These are phyloP conservation scores for Hymenopus coronatus DNA, from an alignment of 2,888 invertebrate genomes.

Conservation along the genomic window DNA sequence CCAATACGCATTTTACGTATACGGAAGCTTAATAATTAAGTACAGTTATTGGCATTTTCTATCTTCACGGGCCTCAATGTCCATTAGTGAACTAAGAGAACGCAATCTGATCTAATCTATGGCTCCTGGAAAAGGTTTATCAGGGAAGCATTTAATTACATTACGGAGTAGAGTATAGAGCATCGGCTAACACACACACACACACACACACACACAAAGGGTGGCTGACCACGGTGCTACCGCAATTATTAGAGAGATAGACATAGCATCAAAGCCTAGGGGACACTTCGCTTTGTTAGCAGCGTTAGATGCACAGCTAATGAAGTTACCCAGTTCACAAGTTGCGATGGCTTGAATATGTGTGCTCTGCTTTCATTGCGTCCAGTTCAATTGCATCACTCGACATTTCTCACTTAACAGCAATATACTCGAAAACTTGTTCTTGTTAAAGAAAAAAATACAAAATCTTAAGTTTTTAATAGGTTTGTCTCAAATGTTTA, in stretches of 20 bases:
- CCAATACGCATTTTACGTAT: too few species aligned
- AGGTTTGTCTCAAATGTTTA: too few species aligned
- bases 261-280: not conserved
- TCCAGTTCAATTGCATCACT: not conserved
- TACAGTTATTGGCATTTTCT: too few species aligned
- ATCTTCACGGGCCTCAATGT: too few species aligned
- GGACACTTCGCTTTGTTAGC: not conserved
- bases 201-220: not conserved
- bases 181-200: too few species aligned
- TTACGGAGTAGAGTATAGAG: not conserved
- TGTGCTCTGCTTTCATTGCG: not conserved
- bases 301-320: not conserved
- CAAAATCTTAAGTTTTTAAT: too few species aligned
- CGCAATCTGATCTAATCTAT: too few species aligned
- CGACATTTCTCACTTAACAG: not conserved
- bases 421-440: not conserved
- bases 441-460: not conserved
- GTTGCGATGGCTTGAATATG: not conserved
- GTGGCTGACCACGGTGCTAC: not conserved
- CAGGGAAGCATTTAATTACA: not conserved
- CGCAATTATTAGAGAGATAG: not conserved
- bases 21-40: too few species aligned
- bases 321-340: not conserved
- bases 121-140: not conserved
- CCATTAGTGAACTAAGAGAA: too few species aligned